Conservation (phyloP, 2,113 vertebrate species). For the Dermatemys mawii region DNA sequence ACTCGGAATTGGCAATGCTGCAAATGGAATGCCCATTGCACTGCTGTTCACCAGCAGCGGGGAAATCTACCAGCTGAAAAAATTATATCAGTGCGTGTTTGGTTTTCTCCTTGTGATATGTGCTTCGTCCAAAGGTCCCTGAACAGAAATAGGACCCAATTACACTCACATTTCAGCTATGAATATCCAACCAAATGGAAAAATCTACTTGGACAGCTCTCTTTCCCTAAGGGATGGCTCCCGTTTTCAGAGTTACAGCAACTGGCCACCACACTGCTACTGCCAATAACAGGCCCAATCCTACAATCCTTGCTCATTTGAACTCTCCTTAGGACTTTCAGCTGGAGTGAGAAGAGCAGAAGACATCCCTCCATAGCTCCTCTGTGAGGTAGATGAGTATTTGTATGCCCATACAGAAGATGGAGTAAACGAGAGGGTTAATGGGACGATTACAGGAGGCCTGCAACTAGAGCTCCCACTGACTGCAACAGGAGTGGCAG, state of each 20-base stretch:
- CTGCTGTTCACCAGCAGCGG: background rate
- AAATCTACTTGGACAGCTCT: background rate
- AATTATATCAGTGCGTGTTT: background rate
- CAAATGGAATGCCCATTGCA: background rate
- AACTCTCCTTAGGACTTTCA: background rate
- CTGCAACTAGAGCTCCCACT: background rate
- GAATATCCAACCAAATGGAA: background rate
- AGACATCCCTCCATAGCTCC: background rate
- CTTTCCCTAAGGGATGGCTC: background rate
- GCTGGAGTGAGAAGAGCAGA: background rate
- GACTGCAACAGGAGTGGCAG: too few species aligned
- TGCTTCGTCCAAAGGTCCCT: background rate
- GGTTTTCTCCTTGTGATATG: background rate
- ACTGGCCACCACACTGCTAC: background rate
- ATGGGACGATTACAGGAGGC: too few species aligned
- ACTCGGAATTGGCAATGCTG: background rate
- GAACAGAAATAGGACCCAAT: background rate
- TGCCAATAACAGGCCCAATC: background rate
- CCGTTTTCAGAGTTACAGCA: background rate
- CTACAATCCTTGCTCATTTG: background rate
- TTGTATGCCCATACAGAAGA: background rate
- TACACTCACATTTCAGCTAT: background rate
- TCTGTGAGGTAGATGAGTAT: background rate
- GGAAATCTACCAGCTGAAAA: background rate
- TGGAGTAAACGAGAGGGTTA: background rate